Evolutionary conservation across 2,797 vertebrate genomes (phyloP), one percentile per base, ranked within the genome.

Genomic region (Falco peregrinus): DNA sequence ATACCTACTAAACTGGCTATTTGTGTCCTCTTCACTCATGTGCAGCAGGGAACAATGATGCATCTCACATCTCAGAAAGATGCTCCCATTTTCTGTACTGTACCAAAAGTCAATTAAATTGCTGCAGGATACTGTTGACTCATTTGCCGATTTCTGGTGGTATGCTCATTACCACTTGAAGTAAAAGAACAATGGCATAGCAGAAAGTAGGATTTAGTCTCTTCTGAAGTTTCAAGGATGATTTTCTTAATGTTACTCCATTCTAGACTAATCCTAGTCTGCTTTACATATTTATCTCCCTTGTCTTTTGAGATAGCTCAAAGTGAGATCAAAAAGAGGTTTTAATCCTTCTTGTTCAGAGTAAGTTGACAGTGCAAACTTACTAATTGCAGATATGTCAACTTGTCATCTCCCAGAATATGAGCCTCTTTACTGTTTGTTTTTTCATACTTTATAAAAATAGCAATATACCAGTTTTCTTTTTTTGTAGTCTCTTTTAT

Each of bases 241-340:
- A 70, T 84, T 91, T 92, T 80, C 67, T 82, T 95, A 73, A 76
- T 59, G 47, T 77, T 63, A 60, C 53, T 84, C 26, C 28, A 33
- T 92, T 95, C 48, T 77, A 50, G 50, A 70, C 41, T 95, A 94
- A 92, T 82, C 71, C 86, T 93, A 69, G 63, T 77, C 94, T 87
- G 15, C n/a, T 93, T 90, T 90, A 65, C 71, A 20, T 87, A 83
- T 95, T 93, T 92, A 87, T 77, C 68, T 90, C 57, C 26, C 33
- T 24, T 75, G 29, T 83, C 78, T 54, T 91, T 93, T 83, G 81
- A 81, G 61, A 80, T 43, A 87, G 57, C 71, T 95, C 78, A 64
- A 74, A 92, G 48, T 76, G 29, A 93, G 64, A 94, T 95, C 86
- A 95, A 95, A 95, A 87, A 69, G 45, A 87, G 56, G 24, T 95